phyloP scores from a whole-genome alignment of 1,140 invertebrate species.

The Atta colombica region DNA sequence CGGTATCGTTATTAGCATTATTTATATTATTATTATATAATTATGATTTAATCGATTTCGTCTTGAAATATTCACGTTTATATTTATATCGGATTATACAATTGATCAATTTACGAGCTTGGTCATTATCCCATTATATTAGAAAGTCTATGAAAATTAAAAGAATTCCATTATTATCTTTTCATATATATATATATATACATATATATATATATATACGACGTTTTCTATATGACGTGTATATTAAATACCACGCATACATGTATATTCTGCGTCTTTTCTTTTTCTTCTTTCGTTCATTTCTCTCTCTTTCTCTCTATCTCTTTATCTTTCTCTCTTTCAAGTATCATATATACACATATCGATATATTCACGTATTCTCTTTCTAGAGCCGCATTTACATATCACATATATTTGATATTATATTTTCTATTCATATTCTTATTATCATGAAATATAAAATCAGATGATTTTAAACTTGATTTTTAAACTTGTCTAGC shows the following conservation, averaged over 20 bases:
- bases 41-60: constrained; percentile 25
- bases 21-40: constrained; percentile 36
- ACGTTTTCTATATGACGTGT: not conserved
- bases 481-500: not conserved
- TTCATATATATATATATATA: not conserved
- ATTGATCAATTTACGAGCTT: constrained; percentile 68
- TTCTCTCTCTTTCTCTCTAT: not conserved
- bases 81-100: constrained; percentile 23
- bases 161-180: constrained; percentile 26
- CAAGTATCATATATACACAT: not conserved
- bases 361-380: not conserved
- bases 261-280: not conserved
- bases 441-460: not conserved
- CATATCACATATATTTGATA: not conserved
- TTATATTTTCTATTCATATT: not conserved
- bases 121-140: constrained; percentile 73
- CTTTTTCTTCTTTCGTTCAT: not conserved
- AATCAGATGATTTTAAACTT: not conserved
- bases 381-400: constrained; percentile 9
- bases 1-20: constrained; percentile 20
- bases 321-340: not conserved
- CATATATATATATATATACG: not conserved
- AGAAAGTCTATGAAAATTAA: constrained; percentile 58
- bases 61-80: constrained; percentile 8
- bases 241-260: constrained; percentile 24